Percentiles rank a stretch among this genome's conserved stretches.
These are phyloP conservation scores for Pelusios castaneus DNA, from an alignment of 2,113 vertebrate species.

Conservation along the genomic window DNA sequence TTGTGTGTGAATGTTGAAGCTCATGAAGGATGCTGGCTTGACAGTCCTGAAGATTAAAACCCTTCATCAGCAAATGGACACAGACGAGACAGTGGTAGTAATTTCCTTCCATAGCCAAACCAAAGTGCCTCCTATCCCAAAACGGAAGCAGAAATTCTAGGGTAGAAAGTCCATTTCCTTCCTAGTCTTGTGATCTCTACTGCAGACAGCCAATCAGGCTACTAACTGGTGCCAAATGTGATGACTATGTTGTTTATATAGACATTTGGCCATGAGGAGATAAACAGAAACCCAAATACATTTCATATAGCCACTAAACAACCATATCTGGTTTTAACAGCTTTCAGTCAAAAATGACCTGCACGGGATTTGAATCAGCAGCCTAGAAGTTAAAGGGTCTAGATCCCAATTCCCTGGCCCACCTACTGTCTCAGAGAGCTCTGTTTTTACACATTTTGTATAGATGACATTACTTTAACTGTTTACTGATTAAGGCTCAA, in stretches of 20 bases:
- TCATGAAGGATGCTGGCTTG: background rate
- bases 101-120: background rate
- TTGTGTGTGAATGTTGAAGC: background rate
- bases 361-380: background rate
- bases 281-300: accelerated
- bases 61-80: background rate
- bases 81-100: background rate
- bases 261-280: background rate
- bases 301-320: accelerated
- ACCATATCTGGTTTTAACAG: background rate
- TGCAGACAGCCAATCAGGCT: background rate
- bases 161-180: background rate
- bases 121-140: background rate
- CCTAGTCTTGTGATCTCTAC: background rate
- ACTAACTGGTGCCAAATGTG: background rate
- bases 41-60: background rate
- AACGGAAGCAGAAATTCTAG: background rate
- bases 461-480: background rate
- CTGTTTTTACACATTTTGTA: background rate
- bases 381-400: background rate
- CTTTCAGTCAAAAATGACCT: background rate
- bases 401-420: background rate
- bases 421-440: background rate
- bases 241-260: background rate
- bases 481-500: background rate